Evolutionary conservation across 1,140 invertebrate genomes (phyloP).

Genomic region (Manduca sexta): DNA sequence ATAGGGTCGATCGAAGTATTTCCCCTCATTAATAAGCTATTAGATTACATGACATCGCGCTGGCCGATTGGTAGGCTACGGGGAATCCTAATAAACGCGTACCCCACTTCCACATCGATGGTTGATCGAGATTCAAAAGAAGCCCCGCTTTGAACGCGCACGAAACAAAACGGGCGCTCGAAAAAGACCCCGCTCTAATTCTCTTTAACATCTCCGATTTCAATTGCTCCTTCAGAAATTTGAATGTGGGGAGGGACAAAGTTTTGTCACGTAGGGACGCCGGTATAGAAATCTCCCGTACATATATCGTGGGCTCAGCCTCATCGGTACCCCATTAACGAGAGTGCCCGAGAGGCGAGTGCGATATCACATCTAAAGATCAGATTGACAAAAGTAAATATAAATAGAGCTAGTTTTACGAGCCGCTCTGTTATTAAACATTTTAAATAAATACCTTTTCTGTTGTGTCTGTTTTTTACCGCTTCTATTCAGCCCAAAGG

Average conservation of each 20-base stretch:
- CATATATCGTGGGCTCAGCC: slow-evolving; percentile 63
- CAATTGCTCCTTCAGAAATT: slow-evolving; percentile 73
- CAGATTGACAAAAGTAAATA: slow-evolving; percentile 61
- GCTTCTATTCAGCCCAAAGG: slow-evolving; percentile 46
- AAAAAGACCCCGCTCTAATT: slow-evolving; percentile 70
- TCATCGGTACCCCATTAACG: slow-evolving; percentile 69
- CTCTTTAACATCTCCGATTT: slow-evolving; percentile 72
- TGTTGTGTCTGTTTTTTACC: slow-evolving; percentile 48
- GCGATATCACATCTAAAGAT: slow-evolving; percentile 64
- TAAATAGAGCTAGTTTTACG: slow-evolving; percentile 56
- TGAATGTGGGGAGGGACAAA: slow-evolving; percentile 70
- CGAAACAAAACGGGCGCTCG: slow-evolving; percentile 64
- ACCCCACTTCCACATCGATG: slow-evolving; percentile 67
- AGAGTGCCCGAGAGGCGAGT: slow-evolving; percentile 53
- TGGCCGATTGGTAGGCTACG: slow-evolving; percentile 65
- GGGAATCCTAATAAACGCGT: slow-evolving; percentile 67
- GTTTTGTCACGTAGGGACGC: slow-evolving; percentile 70
- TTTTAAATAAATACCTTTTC: slow-evolving; percentile 56
- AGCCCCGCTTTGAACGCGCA: slow-evolving; percentile 58
- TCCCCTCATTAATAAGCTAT: slow-evolving; percentile 72
- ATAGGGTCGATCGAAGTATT: slow-evolving; percentile 57
- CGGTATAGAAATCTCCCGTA: slow-evolving; percentile 44
- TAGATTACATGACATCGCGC: slow-evolving; percentile 63
- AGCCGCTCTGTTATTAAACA: slow-evolving; percentile 68
- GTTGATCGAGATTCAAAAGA: slow-evolving; percentile 68